Evolutionary conservation across 2,888 invertebrate species (phyloP), one percentile per base, ranked within the genome.

Genomic region (Aporophyla nigra): DNA sequence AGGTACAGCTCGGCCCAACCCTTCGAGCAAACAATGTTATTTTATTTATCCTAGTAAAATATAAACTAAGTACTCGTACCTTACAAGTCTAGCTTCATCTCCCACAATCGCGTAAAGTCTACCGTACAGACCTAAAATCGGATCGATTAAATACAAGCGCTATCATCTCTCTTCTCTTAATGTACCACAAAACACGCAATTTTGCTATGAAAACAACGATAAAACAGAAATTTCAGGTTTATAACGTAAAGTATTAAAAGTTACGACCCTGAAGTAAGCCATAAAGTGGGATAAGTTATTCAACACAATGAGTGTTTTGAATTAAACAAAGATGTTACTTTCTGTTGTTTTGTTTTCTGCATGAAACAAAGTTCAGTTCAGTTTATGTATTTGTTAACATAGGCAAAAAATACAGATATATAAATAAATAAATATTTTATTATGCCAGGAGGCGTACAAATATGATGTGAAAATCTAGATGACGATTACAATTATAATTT

Each of bases 191-290:
- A 59, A 72, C 68, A 82, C 67, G 63, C 68, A 67, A 82, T 74
- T 69, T 78, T n/a, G 27, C 46, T 53, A 78, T 78, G 54, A 74
- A 82, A 74, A 77, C 72, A 71, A 74, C 76, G 43, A 81, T 85
- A 85, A 77, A 85, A 71, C 43, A 70, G 66, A 67, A 79, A 75
- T 74, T 71, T 75, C 66, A 85, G 73, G 69, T 80, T 80, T 78
- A 78, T 73, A 59, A 71, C 76, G 58, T 80, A 76, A 80, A 75
- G 67, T 83, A 83, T 85, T 80, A 80, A 87, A 86, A 78, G 86
- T 85, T 78, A 86, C 76, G 71, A 71, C 76, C 49, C 73, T 53
- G 53, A 71, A 78, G 76, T 66, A 68, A 61, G 74, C 71, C 21
- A 78, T 76, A 80, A 87, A 83, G 27, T 59, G 58, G 66, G 56